Base-by-base conservation (phyloP, 1,140 invertebrate genomes). In the Ericerus pela region DNA sequence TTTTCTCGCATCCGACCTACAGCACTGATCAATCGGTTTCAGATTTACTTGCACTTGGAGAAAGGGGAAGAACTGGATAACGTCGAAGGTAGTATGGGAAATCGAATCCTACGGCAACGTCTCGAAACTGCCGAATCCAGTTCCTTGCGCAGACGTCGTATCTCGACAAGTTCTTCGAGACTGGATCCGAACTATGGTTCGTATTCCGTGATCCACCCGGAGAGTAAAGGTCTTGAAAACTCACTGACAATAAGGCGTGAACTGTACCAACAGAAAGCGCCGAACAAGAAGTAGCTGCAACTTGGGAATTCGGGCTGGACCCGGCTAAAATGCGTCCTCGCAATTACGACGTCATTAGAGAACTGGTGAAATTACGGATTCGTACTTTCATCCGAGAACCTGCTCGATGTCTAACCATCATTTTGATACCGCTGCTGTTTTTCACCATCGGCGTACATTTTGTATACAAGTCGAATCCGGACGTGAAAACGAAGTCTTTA, bases 31-130 rank as follows among this genome's bases (percentile, higher is more conserved):
- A 51, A 51, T 53, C 5, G 10, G 16, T 56, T 43, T 1, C 36
- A 70, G 68, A 68, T 79, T 22, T 80, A 81, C 43, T 70, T 91
- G 31, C 82, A 83, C 62, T 63, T 88, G 43, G 84, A 85, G 67
- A 79, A 81, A 41, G 63, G 69, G 27, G 61, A 66, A 56, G 65
- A 64, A 47, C 26, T 47, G 18, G 41, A 47, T 3, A 24, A 24
- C 11, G 41, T 24, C 22, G 41, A 47, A 22, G 81, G 83, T 54
- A 80, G 82, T 60, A 69, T 83, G 5, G 81, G 79, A 1, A 82
- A 81, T 43, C 83, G 82, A 67, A 76, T 84, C 66, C 80, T 83
- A 5, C 66, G 80, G 57, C 82, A 80, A 12, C 53, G 53, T 18
- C 16, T 47, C 20, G 41, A 24, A 14, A 47, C 20, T 24, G n/a